These are phyloP conservation scores for Drosophila pseudoobscura DNA, from an alignment of 1,140 invertebrate genomes.

Conservation along the genomic window DNA sequence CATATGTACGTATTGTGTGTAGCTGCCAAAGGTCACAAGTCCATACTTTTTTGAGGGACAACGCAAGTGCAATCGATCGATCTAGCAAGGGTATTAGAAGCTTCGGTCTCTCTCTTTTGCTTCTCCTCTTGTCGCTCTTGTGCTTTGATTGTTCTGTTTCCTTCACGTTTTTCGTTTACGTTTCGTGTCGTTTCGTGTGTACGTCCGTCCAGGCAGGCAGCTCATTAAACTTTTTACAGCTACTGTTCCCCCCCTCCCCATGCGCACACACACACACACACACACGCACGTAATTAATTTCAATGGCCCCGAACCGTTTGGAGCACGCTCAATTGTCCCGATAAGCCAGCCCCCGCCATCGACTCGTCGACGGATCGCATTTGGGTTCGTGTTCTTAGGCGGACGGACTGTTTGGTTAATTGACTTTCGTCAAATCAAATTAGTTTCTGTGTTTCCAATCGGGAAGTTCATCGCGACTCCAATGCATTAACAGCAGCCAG, in stretches of 20 bases:
- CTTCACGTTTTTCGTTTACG: constrained; percentile 36
- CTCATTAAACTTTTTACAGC: constrained; percentile 78
- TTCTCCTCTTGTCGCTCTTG: constrained; percentile 21
- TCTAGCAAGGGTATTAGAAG: no score
- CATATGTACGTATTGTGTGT: constrained; percentile 6
- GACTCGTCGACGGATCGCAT: not conserved
- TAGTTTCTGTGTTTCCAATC: constrained; percentile 46
- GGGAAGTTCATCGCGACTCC: constrained; percentile 7
- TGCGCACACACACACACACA: not conserved
- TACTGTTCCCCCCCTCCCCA: constrained; percentile 53
- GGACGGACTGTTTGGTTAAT: constrained; percentile 48
- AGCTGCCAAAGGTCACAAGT: no score
- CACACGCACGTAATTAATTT: constrained; percentile 60
- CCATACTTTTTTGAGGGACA: constrained; percentile 23
- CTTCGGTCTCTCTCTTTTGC: constrained; percentile 38
- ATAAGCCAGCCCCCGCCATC: constrained; percentile 39
- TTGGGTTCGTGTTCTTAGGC: constrained; percentile 20
- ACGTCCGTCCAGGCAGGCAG: constrained; percentile 7
- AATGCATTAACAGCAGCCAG: constrained; percentile 13
- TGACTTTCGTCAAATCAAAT: constrained; percentile 65
- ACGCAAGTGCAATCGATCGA: no score
- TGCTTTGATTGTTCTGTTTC: constrained; percentile 16
- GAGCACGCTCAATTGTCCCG: constrained; percentile 45
- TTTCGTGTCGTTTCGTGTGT: constrained; percentile 13
- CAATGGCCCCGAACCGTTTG: constrained; percentile 60